Base-by-base conservation (phyloP, 2,888 invertebrate genomes). In the Diabrotica balteata region DNA sequence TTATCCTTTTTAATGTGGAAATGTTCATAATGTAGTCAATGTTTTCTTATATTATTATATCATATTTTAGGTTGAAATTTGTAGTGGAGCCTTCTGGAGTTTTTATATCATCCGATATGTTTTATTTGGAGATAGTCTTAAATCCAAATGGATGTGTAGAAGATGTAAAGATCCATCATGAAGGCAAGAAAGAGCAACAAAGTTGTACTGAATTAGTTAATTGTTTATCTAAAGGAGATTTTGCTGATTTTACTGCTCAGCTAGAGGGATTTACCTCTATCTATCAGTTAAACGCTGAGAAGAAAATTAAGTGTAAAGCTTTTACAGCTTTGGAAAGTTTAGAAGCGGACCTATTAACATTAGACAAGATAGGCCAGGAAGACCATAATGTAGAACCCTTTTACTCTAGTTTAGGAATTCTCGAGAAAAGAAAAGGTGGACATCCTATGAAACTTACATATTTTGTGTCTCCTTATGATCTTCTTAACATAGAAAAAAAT, bases 41-140 rank as follows among this genome's bases (percentile, higher is more conserved):
- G 6, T 45, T 58, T 7, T 17, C 9, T 58, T 10, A n/a, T n/a
- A n/a, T n/a, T n/a, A n/a, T n/a, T n/a, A n/a, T n/a, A n/a, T 10
- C 8, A 7, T 58, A 42, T 77, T 75, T 65, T 55, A 93, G 93
- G 50, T 86, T 96, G 65, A 95, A 96, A 82, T 95, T 96, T 84
- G 93, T 93, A 80, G 92, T 93, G 71, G 94, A 93, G 63, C 90
- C 91, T 68, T 90, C 92, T 59, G 92, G 92, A 54, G 90, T 91
- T 7, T 96, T 96, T 81, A 96, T 97, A 82, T 96, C 95, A 51
- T 96, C 96, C 0, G 97, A 97, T 81, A 96, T 97, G 96, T 97
- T 97, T 84, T 96, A 95, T 83, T 87, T 97, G 76, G 96, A 97
- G 86, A 93, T 98, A 77, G 86, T 94, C 63, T 87, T 97, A 63